Conservation (phyloP, 2,888 invertebrate species). For the Rhagium mordax region DNA sequence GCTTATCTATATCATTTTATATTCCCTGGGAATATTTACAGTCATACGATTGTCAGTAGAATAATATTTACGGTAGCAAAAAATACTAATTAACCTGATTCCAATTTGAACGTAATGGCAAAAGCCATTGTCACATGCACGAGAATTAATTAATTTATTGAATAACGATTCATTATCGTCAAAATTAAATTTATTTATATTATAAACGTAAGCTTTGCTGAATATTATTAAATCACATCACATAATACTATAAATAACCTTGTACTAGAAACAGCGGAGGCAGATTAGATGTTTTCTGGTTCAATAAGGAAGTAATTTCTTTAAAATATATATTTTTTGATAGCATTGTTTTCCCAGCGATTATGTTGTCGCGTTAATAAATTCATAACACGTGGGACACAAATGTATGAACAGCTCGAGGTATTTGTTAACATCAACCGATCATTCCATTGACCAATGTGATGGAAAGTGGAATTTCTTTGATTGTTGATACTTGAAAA, state of each 20-base stretch:
- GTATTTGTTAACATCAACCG: too few species aligned
- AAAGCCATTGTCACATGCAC: background rate
- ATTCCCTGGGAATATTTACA: background rate
- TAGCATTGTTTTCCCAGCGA: background rate
- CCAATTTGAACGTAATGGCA: background rate
- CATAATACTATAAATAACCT: background rate
- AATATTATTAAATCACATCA: background rate
- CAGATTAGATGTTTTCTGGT: background rate
- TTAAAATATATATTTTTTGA: background rate
- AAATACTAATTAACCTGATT: background rate
- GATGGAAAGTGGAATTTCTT: too few species aligned
- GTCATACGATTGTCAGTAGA: background rate
- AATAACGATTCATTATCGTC: background rate
- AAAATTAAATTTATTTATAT: background rate
- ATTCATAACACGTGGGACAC: too few species aligned
- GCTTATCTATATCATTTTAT: background rate
- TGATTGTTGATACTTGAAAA: too few species aligned
- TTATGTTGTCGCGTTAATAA: background rate
- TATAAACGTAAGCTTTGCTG: background rate
- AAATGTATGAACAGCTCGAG: too few species aligned
- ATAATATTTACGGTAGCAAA: background rate
- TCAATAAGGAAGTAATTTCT: background rate
- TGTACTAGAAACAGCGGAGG: background rate
- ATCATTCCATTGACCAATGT: too few species aligned
- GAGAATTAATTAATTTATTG: constrained; percentile 1